Percentiles rank a stretch among this genome's conserved stretches.
phyloP scores from a whole-genome alignment of 2,888 invertebrate species.

The Aleiodes testaceus region DNA sequence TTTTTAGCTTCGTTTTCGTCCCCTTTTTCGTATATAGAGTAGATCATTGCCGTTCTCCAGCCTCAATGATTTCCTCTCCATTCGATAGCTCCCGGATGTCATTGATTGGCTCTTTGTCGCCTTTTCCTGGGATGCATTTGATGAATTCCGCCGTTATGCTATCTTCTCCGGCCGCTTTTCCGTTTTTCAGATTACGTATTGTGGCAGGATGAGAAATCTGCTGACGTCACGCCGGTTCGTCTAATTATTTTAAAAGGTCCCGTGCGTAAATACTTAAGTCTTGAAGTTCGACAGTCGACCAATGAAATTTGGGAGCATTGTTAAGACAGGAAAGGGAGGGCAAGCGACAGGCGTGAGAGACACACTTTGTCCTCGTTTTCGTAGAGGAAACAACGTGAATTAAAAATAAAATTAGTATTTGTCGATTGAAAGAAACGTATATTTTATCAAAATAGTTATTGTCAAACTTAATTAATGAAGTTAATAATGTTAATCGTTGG shows the following conservation, averaged over 20 bases:
- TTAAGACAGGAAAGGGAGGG: too few relatives aligned
- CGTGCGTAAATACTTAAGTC: too few relatives aligned
- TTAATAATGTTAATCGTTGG: not conserved
- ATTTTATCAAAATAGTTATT: too few relatives aligned
- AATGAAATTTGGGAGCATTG: too few relatives aligned
- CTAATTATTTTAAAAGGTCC: not conserved
- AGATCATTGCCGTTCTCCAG: not conserved
- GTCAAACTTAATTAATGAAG: too few relatives aligned
- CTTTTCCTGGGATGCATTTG: not conserved
- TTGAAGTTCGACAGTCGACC: too few relatives aligned
- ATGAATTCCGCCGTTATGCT: not conserved
- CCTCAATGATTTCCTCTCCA: not conserved
- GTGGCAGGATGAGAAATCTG: too few relatives aligned
- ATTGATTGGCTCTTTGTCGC: not conserved
- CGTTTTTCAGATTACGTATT: not conserved
- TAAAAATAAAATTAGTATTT: too few relatives aligned
- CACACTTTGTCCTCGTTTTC: too few relatives aligned
- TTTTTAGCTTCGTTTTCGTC: not conserved
- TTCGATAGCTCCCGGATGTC: not conserved
- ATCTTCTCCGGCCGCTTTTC: not conserved
- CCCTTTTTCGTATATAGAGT: not conserved
- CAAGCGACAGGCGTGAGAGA: too few relatives aligned
- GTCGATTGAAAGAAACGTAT: too few relatives aligned
- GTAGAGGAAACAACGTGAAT: too few relatives aligned
- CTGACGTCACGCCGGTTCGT: not conserved